phyloP scores from a whole-genome alignment of 1,140 invertebrate species.

The Procambarus virginalis region DNA sequence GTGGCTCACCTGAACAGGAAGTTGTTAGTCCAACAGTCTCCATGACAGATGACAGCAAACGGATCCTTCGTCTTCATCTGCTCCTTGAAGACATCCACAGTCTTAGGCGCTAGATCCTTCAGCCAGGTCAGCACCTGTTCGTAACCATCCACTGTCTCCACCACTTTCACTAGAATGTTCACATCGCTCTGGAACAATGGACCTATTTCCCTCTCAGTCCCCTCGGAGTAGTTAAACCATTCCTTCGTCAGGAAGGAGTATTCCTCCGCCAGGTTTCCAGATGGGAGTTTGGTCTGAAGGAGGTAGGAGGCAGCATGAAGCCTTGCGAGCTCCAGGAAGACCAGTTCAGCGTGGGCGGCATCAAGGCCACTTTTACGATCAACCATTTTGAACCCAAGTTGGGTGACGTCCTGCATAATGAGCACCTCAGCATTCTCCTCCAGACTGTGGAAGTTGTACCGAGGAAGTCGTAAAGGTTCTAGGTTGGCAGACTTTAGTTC shows the following conservation, averaged over 20 bases:
- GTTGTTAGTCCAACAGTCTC: conserved; percentile 48
- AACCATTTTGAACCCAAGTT: conserved; percentile 37
- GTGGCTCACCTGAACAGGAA: conserved; percentile 42
- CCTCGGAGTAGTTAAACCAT: not conserved
- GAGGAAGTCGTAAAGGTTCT: not conserved
- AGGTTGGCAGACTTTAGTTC: not conserved
- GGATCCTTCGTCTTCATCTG: not conserved
- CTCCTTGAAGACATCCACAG: not conserved
- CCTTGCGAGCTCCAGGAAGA: conserved; percentile 32
- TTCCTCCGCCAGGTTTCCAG: not conserved
- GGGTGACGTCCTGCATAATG: conserved; percentile 22
- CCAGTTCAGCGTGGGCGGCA: conserved; percentile 13
- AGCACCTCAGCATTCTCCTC: not conserved
- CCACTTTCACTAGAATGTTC: not conserved
- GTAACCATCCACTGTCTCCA: conserved; percentile 7
- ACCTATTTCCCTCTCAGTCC: not conserved
- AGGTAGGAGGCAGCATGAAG: conserved; percentile 35
- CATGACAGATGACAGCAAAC: conserved; percentile 18
- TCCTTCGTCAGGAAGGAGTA: conserved; percentile 6
- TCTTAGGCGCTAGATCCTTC: not conserved
- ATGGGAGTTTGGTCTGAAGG: conserved; percentile 4
- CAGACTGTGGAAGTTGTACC: not conserved
- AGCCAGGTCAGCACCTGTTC: not conserved
- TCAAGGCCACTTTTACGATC: conserved; percentile 34
- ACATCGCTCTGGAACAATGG: not conserved